Base-by-base conservation (phyloP, 2,888 invertebrate species). In the Cremastobaeus sp. region DNA sequence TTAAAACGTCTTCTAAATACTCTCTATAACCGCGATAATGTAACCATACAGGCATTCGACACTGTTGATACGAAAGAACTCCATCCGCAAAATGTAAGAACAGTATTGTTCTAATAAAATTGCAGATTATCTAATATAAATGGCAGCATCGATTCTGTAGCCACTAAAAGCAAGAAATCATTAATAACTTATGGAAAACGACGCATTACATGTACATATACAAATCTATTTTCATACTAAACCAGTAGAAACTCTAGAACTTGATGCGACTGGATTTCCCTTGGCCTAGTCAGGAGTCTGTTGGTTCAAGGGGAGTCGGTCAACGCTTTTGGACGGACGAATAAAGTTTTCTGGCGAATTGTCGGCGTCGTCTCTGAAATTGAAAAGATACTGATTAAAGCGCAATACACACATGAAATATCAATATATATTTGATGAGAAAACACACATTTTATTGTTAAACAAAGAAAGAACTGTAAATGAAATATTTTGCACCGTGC, bases 381-480 rank as follows among this genome's bases (percentile, higher is more conserved):
- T 8, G 8, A 34, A 11, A 57, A 41, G 48, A 48, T 39, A 45
- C 28, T 35, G 35, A 54, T 30, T 39, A 48, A 20, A 34, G 54
- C 54, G 54, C 37, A 68, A 60, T 47, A 60, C 43, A 54, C 59
- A 45, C 52, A 45, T 20, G 32, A 54, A 25, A 69, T 69, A 68
- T 68, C 59, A 68, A 20, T 52, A 25, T 65, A 54, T 32, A 60
- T 15, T 54, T 50, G 48, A 45, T 15, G 28, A 62, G 32, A 37
- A 62, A 47, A 70, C 34, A 59, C n/a, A n/a, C 64, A 64, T 71
- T 71, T 71, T 71, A 71, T 37, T 64, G 55, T 64, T 71, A 37
- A 30, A 55, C 35, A 32, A 20, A 69, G 60, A 62, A 54, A 39
- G 45, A 54, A 60, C 17, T 45, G 45, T 69, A 52, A 3, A 54